phyloP scores from a whole-genome alignment of 2,113 vertebrate species.

The Apeltes quadracus region DNA sequence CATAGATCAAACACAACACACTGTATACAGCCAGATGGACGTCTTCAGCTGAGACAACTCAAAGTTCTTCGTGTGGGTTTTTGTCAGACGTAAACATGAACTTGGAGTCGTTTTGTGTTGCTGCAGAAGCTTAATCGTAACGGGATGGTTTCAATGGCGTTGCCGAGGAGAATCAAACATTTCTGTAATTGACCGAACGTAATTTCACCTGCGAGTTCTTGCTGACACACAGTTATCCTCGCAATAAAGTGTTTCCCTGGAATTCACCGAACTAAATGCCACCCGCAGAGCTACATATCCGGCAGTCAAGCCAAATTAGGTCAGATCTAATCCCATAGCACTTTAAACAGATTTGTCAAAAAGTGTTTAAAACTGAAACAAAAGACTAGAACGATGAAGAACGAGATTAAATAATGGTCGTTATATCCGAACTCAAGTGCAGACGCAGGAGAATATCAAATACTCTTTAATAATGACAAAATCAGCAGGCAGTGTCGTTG shows the following conservation, averaged over 20 bases:
- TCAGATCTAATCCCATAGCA: constrained; percentile 39
- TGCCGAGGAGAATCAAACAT: background rate
- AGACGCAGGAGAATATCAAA: too few relatives aligned
- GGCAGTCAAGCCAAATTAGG: constrained; percentile 54
- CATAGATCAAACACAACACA: background rate
- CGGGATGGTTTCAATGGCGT: background rate
- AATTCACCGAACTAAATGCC: constrained; percentile 37
- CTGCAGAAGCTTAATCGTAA: background rate
- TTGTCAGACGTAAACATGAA: background rate
- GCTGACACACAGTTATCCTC: constrained; percentile 1
- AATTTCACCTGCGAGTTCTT: constrained; percentile 25
- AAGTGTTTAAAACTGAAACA: constrained; percentile 42
- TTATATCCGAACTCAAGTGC: constrained; percentile 25
- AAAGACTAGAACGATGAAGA: constrained; percentile 1
- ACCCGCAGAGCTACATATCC: constrained; percentile 16
- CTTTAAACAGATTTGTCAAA: constrained; percentile 45
- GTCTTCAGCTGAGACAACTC: background rate
- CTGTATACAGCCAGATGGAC: background rate
- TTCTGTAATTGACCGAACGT: background rate
- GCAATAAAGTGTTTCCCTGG: constrained; percentile 23
- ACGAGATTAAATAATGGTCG: constrained; percentile 7
- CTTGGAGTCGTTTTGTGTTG: background rate
- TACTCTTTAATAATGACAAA: too few relatives aligned
- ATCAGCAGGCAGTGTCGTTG: too few relatives aligned
- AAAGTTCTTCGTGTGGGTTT: background rate